Evolutionary conservation across 2,797 vertebrate genomes (phyloP).

Genomic region (Hydrolagus colliei): DNA sequence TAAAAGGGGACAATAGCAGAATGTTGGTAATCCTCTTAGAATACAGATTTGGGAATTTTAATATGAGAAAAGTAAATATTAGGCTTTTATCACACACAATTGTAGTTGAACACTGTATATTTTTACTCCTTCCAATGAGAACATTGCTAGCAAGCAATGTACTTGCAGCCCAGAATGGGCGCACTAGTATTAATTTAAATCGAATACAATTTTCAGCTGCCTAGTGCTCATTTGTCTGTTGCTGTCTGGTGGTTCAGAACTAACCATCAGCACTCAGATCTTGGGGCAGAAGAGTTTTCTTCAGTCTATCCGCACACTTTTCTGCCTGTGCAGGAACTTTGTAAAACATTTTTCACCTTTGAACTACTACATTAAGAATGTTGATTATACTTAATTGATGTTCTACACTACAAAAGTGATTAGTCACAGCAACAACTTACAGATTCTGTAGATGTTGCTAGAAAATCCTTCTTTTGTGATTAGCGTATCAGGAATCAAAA

Average conservation of each 20-base stretch:
- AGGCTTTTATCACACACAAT: no score
- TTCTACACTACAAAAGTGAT: neutral
- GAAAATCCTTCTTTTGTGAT: constrained; percentile 7
- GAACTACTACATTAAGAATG: neutral
- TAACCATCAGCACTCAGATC: neutral
- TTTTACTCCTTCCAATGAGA: no score
- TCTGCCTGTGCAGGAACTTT: neutral
- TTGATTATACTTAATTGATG: neutral
- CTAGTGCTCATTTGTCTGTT: neutral
- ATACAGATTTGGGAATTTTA: no score
- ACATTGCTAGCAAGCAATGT: no score
- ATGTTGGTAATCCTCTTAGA: no score
- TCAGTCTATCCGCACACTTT: neutral
- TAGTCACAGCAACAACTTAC: neutral
- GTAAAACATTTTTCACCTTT: neutral
- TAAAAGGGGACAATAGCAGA: no score
- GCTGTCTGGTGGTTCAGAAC: neutral
- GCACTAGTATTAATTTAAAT: no score
- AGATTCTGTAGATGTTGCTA: neutral
- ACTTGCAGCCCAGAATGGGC: no score
- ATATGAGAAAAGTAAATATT: no score
- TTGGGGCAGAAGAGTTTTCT: no score
- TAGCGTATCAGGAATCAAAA: constrained; percentile 2
- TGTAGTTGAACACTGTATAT: no score
- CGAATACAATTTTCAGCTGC: no score